phyloP scores from a whole-genome alignment of 30 jellyfish, hydroid and myxozoan species.

The Aurelia aurita complex sp. Pacific region DNA sequence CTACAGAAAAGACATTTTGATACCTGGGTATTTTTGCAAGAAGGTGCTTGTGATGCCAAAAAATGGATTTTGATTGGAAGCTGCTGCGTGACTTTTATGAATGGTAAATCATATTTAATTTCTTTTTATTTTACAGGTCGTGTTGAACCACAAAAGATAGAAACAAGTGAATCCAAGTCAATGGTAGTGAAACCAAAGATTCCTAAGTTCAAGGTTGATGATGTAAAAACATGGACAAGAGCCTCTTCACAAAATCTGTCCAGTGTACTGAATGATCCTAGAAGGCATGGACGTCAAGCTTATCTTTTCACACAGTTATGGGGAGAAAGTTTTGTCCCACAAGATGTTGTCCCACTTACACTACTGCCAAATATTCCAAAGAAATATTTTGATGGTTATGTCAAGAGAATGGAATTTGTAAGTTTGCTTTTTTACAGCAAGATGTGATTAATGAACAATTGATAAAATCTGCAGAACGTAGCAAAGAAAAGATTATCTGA shows the following conservation, averaged over 20 bases:
- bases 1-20: no score
- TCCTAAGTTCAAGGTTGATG: conserved; percentile 65
- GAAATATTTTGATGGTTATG: conserved; percentile 71
- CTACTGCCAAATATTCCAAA: conserved; percentile 90
- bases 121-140: conserved; percentile 37
- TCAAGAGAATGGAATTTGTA: conserved; percentile 90
- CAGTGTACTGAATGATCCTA: conserved; percentile 93
- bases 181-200: conserved; percentile 54
- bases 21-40: no score
- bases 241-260: conserved; percentile 93
- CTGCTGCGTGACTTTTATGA: no score
- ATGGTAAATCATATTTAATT: no score
- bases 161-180: conserved; percentile 23
- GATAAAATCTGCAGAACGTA: no score
- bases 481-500: no score
- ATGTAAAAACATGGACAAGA: conserved; percentile 83
- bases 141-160: conserved; percentile 34
- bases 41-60: no score
- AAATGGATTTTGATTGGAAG: no score
- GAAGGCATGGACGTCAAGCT: conserved; percentile 83
- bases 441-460: background rate
- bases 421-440: conserved; percentile 32
- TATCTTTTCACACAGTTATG: conserved; percentile 88
- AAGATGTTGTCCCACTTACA: conserved; percentile 90
- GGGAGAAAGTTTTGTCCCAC: conserved; percentile 96